phyloP scores from a whole-genome alignment of 2,797 vertebrate genomes.

The Hafferia zeledoni region DNA sequence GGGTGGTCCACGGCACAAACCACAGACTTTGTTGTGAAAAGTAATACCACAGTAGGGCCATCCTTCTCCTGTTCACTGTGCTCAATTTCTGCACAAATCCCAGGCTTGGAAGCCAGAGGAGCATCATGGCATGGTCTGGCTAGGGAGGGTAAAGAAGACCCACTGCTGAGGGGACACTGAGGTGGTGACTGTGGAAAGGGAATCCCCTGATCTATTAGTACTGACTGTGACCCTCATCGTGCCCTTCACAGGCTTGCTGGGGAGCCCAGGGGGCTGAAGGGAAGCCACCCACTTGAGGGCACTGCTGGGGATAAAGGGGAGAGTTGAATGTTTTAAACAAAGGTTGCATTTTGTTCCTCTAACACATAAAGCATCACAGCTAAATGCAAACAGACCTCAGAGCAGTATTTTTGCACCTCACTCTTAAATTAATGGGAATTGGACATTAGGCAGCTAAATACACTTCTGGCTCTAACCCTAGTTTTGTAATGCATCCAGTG shows the following conservation, averaged over 20 bases:
- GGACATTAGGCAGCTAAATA: not conserved
- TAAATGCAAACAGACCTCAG: not conserved
- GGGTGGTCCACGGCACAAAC: not conserved
- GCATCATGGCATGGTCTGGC: not conserved
- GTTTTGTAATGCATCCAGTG: not conserved
- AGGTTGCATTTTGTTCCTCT: not conserved
- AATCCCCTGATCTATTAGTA: not conserved
- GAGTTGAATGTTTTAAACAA: not conserved
- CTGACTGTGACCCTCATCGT: not conserved
- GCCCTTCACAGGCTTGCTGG: not conserved
- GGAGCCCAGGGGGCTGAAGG: not conserved
- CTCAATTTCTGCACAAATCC: not conserved
- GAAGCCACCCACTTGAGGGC: fast-evolving
- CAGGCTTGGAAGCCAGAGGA: not conserved
- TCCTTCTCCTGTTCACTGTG: not conserved
- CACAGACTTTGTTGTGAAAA: not conserved
- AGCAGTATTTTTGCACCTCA: not conserved
- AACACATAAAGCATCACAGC: not conserved
- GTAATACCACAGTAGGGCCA: not conserved
- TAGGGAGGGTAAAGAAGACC: not conserved
- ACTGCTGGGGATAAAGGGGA: not conserved
- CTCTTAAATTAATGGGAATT: not conserved
- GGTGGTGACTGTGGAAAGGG: not conserved
- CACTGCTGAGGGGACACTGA: not conserved
- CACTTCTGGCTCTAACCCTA: not conserved